Evolutionary conservation across 2,888 invertebrate species (phyloP).

Genomic region (Platycheirus rosarum): DNA sequence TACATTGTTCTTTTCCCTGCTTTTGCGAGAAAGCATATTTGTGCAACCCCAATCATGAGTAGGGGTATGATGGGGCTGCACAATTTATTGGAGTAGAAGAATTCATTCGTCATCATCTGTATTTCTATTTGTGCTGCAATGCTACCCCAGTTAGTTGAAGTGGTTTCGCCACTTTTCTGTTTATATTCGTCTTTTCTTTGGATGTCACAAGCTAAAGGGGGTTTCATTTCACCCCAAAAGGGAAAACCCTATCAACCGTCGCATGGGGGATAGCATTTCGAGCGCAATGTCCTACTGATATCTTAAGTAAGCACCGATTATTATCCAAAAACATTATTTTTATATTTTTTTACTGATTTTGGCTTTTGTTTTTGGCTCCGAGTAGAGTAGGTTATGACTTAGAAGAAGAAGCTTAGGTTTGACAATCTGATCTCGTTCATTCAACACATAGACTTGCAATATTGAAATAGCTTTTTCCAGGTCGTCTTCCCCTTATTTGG

Average conservation of each 20-base stretch:
- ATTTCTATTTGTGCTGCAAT: constrained; percentile 50
- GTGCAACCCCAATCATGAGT: constrained; percentile 25
- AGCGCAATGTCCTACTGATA: too few species aligned
- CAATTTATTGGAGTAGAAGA: constrained; percentile 68
- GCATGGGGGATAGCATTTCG: not conserved
- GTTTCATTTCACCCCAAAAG: constrained; percentile 23
- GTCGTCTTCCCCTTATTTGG: not conserved
- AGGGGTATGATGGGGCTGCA: constrained; percentile 30
- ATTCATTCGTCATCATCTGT: constrained; percentile 64
- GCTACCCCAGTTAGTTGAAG: constrained; percentile 64
- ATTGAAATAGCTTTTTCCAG: not conserved
- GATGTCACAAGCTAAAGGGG: constrained; percentile 27
- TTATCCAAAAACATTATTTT: constrained; percentile 5
- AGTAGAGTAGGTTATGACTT: not conserved
- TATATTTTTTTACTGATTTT: constrained; percentile 42
- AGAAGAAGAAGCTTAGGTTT: constrained; percentile 7
- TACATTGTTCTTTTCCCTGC: not conserved
- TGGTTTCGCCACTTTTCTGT: constrained; percentile 56
- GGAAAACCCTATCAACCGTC: constrained; percentile 15
- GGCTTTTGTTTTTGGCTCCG: constrained; percentile 17
- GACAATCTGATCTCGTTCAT: constrained; percentile 35
- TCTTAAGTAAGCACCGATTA: not conserved
- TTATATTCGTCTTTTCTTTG: constrained; percentile 29
- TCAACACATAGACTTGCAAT: not conserved
- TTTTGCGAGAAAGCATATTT: constrained; percentile 10